phyloP scores from a whole-genome alignment of 2,888 invertebrate genomes.

The Alcis repandata region DNA sequence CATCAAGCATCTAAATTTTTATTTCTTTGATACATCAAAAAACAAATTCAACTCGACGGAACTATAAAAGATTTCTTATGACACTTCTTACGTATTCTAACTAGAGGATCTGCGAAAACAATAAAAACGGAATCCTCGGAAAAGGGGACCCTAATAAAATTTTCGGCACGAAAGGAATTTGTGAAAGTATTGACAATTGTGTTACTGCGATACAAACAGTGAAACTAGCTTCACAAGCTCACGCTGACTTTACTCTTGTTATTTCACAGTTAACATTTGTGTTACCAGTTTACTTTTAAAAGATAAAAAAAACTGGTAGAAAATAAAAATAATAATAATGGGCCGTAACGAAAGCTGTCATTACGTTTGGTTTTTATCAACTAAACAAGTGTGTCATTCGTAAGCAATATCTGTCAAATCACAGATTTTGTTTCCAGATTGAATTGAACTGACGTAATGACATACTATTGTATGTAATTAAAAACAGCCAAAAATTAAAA shows the following conservation, averaged over 20 bases:
- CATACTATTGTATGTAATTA: too few relatives aligned
- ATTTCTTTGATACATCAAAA: slow-evolving; percentile 6
- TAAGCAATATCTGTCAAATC: too few relatives aligned
- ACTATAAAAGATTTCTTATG: slow-evolving; percentile 23
- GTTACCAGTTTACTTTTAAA: too few relatives aligned
- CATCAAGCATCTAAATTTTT: slow-evolving; percentile 8
- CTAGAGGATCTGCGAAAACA: slow-evolving; percentile 25
- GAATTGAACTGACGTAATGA: too few relatives aligned
- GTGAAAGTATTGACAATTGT: slow-evolving; percentile 26
- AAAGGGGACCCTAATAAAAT: slow-evolving; percentile 28
- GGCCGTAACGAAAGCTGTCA: too few relatives aligned
- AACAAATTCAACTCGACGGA: slow-evolving; percentile 13
- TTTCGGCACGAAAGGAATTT: slow-evolving; percentile 29
- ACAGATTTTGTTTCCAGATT: too few relatives aligned
- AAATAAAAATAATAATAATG: too few relatives aligned
- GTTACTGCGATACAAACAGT: slow-evolving; percentile 17
- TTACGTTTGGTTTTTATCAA: too few relatives aligned
- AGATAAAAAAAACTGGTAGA: too few relatives aligned
- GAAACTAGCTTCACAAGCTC: neutral
- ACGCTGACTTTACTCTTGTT: neutral
- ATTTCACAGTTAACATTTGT: too few relatives aligned
- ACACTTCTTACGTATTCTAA: slow-evolving; percentile 31
- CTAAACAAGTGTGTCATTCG: too few relatives aligned
- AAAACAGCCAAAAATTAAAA: too few relatives aligned
- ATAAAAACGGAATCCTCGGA: slow-evolving; percentile 26